Conservation (phyloP, 2,797 vertebrate genomes). For the Acanthurus leucopareius region DNA sequence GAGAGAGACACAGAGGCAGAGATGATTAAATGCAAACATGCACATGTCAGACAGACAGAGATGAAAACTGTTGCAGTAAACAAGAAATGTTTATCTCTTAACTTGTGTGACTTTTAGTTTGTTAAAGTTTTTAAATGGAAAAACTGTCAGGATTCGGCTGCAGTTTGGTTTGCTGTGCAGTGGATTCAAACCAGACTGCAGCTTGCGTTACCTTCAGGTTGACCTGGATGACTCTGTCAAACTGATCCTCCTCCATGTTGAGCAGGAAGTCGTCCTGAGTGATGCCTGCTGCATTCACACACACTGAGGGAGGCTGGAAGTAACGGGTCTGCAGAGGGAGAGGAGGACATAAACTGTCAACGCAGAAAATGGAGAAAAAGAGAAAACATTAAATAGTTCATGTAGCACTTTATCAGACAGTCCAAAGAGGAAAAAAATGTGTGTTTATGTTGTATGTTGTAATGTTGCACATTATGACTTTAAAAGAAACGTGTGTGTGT, state of each 20-base stretch:
- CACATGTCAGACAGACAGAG: too few species aligned
- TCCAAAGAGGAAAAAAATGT: not conserved
- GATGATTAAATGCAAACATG: accelerated
- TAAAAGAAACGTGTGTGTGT: not conserved
- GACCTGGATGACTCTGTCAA: constrained; percentile 88
- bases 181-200: too few species aligned
- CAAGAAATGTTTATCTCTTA: too few species aligned
- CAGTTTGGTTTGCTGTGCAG: not conserved
- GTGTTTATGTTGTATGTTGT: not conserved
- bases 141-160: not conserved
- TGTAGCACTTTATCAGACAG: not conserved
- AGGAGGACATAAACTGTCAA: not conserved
- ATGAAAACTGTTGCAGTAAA: not conserved
- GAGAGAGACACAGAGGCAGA: not conserved
- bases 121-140: too few species aligned
- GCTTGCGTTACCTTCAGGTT: constrained; percentile 89
- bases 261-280: constrained; percentile 90
- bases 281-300: constrained; percentile 91
- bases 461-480: not conserved
- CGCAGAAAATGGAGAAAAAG: too few species aligned
- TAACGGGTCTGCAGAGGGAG: constrained; percentile 80
- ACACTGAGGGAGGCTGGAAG: constrained; percentile 89
- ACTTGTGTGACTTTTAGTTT: too few species aligned
- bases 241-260: constrained; percentile 87
- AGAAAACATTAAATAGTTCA: not conserved